These are phyloP conservation scores for Xestia xanthographa DNA, from an alignment of 2,888 invertebrate genomes.

Conservation along the genomic window DNA sequence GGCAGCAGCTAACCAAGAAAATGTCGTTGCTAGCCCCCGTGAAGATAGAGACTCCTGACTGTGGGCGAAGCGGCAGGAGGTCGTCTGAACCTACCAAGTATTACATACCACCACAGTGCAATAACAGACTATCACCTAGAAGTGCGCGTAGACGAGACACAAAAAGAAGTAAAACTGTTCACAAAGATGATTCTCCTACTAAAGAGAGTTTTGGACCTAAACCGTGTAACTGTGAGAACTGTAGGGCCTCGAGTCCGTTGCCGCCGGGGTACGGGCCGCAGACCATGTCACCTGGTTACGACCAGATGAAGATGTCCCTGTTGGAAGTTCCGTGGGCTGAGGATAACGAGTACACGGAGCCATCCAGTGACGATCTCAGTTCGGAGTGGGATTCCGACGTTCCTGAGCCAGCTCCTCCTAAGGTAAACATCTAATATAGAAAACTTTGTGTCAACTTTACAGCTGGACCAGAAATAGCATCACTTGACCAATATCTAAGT, in stretches of 20 bases:
- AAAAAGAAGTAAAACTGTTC: conserved; percentile 79
- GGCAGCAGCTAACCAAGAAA: conserved; percentile 84
- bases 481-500: not conserved
- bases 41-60: conserved; percentile 87
- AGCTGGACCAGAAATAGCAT: not conserved
- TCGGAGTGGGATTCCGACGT: conserved; percentile 98
- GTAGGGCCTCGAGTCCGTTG: conserved; percentile 89
- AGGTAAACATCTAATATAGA: conserved; percentile 78
- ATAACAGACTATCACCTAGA: conserved; percentile 85
- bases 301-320: conserved; percentile 94
- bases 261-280: conserved; percentile 87
- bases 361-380: conserved; percentile 97
- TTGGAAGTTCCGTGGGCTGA: conserved; percentile 94
- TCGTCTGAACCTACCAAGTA: conserved; percentile 85
- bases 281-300: conserved; percentile 92
- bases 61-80: conserved; percentile 82
- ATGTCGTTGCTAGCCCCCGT: conserved; percentile 86
- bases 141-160: conserved; percentile 85
- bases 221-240: conserved; percentile 88
- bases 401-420: conserved; percentile 89
- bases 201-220: conserved; percentile 82
- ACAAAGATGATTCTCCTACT: conserved; percentile 77
- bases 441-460: not conserved
- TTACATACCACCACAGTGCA: conserved; percentile 88
- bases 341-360: conserved; percentile 94